phyloP scores from a whole-genome alignment of 2,113 vertebrate genomes.

The Syrmaticus mikado region DNA sequence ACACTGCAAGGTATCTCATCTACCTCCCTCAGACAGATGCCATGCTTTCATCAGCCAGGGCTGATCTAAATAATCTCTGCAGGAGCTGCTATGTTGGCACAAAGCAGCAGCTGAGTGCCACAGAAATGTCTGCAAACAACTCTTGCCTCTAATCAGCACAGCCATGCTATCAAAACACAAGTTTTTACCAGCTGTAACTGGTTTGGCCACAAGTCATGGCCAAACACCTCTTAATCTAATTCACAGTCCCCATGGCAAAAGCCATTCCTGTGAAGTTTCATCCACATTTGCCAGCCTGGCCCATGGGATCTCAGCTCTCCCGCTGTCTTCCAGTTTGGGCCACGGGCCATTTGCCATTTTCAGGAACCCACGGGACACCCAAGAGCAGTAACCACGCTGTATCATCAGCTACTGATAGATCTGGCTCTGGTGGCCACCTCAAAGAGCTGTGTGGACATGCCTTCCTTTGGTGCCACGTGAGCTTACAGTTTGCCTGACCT shows the following conservation, averaged over 20 bases:
- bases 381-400: accelerated
- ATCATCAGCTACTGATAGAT: not conserved
- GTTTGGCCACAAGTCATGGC: not conserved
- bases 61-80: not conserved
- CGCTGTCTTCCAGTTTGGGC: not conserved
- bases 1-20: not conserved
- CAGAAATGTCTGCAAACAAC: not conserved
- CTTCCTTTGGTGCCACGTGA: not conserved
- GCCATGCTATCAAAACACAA: not conserved
- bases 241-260: accelerated
- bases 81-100: not conserved
- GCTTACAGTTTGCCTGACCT: not conserved
- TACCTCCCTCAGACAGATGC: not conserved
- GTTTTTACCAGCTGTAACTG: not conserved
- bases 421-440: not conserved
- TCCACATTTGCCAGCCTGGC: not conserved
- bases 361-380: accelerated
- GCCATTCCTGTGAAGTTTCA: not conserved
- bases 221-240: not conserved
- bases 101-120: not conserved
- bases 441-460: not conserved
- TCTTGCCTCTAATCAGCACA: not conserved
- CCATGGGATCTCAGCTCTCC: not conserved
- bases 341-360: not conserved
- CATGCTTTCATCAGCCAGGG: not conserved